A percentile compares a stretch with the other conserved stretches of the same genome.
These are phyloP conservation scores for Aporophyla nigra DNA, from an alignment of 2,888 invertebrate species.

Conservation along the genomic window DNA sequence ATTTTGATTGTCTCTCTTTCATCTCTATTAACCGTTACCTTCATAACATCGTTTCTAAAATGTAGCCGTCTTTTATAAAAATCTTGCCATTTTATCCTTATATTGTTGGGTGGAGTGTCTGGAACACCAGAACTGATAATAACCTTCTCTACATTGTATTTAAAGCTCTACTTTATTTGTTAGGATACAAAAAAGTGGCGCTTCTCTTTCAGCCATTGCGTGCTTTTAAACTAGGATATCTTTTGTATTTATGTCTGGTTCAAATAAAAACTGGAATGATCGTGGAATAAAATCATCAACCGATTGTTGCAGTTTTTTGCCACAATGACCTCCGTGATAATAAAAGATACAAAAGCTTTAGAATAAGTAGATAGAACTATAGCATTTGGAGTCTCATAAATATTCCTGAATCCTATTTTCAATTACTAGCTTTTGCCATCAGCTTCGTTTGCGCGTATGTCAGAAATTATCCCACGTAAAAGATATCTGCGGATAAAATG, in stretches of 20 bases:
- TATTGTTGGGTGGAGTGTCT: background rate
- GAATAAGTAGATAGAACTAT: background rate
- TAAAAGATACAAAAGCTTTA: background rate
- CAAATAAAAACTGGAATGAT: conserved; percentile 27
- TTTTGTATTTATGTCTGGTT: background rate
- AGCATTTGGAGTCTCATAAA: background rate
- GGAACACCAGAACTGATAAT: background rate
- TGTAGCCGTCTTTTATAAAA: background rate
- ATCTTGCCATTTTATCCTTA: background rate
- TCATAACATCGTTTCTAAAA: background rate
- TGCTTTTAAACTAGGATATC: background rate
- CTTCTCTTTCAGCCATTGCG: background rate
- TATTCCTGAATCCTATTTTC: background rate
- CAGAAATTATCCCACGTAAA: too few relatives aligned
- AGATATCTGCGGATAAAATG: too few relatives aligned
- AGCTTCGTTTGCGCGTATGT: too few relatives aligned
- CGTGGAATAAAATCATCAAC: conserved; percentile 1
- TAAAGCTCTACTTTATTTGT: background rate
- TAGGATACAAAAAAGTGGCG: background rate
- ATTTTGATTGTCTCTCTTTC: background rate
- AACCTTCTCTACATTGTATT: background rate
- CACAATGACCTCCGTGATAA: background rate
- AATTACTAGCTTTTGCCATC: too few relatives aligned
- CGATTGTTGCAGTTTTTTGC: conserved; percentile 25
- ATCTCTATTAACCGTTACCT: background rate